Evolutionary conservation across 2,888 invertebrate genomes (phyloP), one percentile per base, ranked within the genome.

Genomic region (Tenthredo amoena): DNA sequence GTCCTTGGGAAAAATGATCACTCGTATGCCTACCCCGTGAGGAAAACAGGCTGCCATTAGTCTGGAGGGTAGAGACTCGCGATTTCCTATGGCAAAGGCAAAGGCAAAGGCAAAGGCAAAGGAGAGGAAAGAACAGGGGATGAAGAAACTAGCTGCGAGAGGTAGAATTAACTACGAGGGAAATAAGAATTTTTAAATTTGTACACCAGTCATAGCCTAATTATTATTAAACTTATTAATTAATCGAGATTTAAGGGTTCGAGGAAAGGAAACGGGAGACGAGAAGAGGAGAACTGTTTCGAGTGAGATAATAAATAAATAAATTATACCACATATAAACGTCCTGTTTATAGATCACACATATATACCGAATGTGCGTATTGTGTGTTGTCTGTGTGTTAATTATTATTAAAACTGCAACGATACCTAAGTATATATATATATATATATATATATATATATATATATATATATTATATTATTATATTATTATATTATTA

Each of bases 381-480:
- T 26, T 26, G 62, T 62, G 62, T 26, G 62, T 62, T 62, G 21
- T 62, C 62, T 62, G 62, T 12, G 62, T 26, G 62, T 55, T 55
- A 55, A 55, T 55, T 55, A 55, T n/a, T 55, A 55, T 55, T 55
- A 55, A 55, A 55, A 55, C n/a, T 55, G 55, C 55, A 55, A 55
- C 55, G 55, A 55, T 55, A 55, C 55, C 55, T 55, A n/a, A 55
- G 55, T 50, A 50, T 50, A n/a, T 50, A 50, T 47, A 47, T 47
- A 47, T 47, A 47, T 18, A 50, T 50, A 50, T 18, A 50, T 18
- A 12, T n/a, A n/a, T n/a, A n/a, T n/a, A n/a, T n/a, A n/a, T n/a
- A n/a, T 50, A 50, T n/a, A 50, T 18, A 50, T 50, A 18, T 12
- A n/a, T 43, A 43, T 43, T 50, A 50, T 55, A 55, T 55, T 31